Evolutionary conservation across 2,888 invertebrate species (phyloP).

Genomic region (Drosophila stalkeri): DNA sequence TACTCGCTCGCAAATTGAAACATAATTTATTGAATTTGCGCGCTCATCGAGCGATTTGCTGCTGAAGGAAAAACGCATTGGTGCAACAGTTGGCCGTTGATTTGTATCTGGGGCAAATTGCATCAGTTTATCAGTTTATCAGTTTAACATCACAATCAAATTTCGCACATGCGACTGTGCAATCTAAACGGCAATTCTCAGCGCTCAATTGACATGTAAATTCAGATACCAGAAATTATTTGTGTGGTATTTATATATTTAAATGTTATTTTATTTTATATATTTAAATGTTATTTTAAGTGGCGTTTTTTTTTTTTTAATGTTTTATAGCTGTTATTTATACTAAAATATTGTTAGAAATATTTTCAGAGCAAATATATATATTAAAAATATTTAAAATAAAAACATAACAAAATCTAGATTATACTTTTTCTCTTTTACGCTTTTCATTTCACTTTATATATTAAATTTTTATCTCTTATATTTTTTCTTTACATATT

Average conservation of each 20-base stretch:
- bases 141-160: slow-evolving; percentile 54
- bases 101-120: slow-evolving; percentile 49
- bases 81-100: slow-evolving; percentile 63
- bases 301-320: no score
- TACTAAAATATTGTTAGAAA: no score
- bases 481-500: no score
- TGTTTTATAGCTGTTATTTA: no score
- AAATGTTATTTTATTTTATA: not conserved
- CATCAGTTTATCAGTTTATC: slow-evolving; percentile 54
- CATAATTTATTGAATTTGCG: slow-evolving; percentile 72
- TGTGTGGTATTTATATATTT: slow-evolving; percentile 6
- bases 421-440: no score
- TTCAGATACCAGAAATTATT: slow-evolving; percentile 31
- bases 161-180: slow-evolving; percentile 31
- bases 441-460: no score
- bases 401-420: no score
- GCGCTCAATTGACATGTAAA: slow-evolving; percentile 26
- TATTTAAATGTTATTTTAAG: not conserved
- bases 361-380: no score
- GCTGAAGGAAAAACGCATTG: slow-evolving; percentile 20
- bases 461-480: no score
- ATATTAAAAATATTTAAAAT: no score
- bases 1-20: slow-evolving; percentile 47
- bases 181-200: slow-evolving; percentile 26
- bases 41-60: slow-evolving; percentile 35